Base-by-base conservation (phyloP, 2,888 invertebrate species). In the Parnassius smintheus region DNA sequence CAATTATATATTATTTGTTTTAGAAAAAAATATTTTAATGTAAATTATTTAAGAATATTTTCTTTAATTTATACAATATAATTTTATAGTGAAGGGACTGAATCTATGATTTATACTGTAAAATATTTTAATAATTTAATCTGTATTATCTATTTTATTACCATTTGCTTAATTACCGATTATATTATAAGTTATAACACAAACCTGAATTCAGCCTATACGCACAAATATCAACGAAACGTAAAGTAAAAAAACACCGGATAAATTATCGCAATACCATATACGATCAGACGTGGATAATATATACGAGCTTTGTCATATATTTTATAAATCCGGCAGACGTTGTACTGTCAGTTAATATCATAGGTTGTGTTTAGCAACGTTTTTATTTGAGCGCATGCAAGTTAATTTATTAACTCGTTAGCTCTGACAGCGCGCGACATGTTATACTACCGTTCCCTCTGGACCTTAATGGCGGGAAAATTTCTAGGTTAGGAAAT, bases 51-150 rank as follows among this genome's bases (percentile, higher is more conserved):
- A 66, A 66, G 60, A 69, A 61, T 66, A 61, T 68, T 66, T 64
- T 65, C 60, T 65, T 74, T 78, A 74, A 75, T 74, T 75, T 76
- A 74, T 75, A 73, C 62, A 72, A 75, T 72, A 74, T 74, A 63
- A 56, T 70, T 70, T 71, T 53, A 35, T 73, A 77, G 73, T 73
- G 73, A 80, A 73, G 76, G 78, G 78, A 83, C 80, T 84, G 81
- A 83, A 81, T 79, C 73, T 72, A 70, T 79, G 71, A 74, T 78
- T 78, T 76, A 74, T 74, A 71, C 74, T 78, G 53, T 79, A 75
- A 77, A 67, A 76, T 77, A 70, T 74, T 78, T 70, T 73, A 72
- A 69, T 67, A 69, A 71, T 72, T 72, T 42, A 66, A 66, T 70
- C 65, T 59, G 64, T 68, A 68, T 18, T 18, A 18, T 18, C 18